Base-by-base conservation (phyloP, 2,888 invertebrate species). In the Eubasilissa splendida region DNA sequence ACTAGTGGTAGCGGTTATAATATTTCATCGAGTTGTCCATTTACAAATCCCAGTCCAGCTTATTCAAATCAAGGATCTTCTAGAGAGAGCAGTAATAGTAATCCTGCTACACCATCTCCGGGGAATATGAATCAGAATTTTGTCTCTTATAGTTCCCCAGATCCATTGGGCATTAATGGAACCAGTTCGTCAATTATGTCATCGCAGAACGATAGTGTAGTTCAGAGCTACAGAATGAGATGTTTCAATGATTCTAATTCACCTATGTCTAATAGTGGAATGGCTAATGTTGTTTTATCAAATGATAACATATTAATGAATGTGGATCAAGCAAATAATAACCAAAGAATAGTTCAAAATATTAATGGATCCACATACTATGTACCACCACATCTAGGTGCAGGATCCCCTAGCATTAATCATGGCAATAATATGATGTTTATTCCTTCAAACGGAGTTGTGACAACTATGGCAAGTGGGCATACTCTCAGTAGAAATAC, bases 401-500 rank as follows among this genome's bases (percentile, higher is more conserved):
- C 59, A 10, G 79, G 74, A 70, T 58, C 75, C 8, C 31, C 76
- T 0, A 77, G 63, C 70, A 63, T 65, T 14, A 77, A 83, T 60
- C 80, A 66, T 71, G 78, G 79, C 11, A 75, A 77, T 56, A 81
- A 77, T 58, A 71, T 71, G 74, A 79, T 83, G 76, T 81, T 71
- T 59, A 82, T 80, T 85, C 90, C 90, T 79, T 88, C 90, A 3
- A 90, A 90, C 84, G 88, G 89, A 0, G 88, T 87, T 83, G 89
- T 91, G 0, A 89, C 89, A 1, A 90, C 90, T 1, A 90, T 91
- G 88, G 95, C 95, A 0, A 94, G 94, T 86, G 93, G 95, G 9
- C 93, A 95, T 86, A 95, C 95, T 0, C 93, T 93, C 3, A 94
- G 95, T 56, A 92, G 95, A 84, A 96, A 96, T 86, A 96, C 96